Evolutionary conservation across 2,888 invertebrate species (phyloP), one percentile per base, ranked within the genome.

Genomic region (Trichacis sp.): DNA sequence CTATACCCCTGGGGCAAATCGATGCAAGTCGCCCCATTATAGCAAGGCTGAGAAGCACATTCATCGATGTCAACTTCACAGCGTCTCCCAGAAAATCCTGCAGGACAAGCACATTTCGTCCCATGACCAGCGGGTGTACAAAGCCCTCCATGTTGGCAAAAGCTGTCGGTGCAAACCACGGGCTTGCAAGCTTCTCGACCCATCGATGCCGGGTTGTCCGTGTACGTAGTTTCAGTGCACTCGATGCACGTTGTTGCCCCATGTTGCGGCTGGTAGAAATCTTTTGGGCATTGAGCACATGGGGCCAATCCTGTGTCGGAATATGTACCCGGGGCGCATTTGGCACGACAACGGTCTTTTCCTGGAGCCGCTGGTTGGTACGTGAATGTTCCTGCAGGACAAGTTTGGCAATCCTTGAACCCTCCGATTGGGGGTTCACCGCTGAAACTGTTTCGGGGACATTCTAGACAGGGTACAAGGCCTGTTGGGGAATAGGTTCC

Each of bases 31-130:
- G 94, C 98, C 5, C 94, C 93, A 78, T 98, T 97, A 81, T 93
- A 95, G 82, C 98, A 98, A 14, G 97, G 97, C 74, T 93, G 93
- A 5, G 96, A 96, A 4, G 93, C 92, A 81, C 98, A 98, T 80
- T 97, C 97, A 77, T 97, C 94, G 47, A 97, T 95, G 75, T 98
- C 98, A 65, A 95, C 90, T 86, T 98, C 97, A 84, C 97, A 98
- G 63, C 94, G 89, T 62, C 93, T 89, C 57, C 97, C 97, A 0
- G 95, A 95, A 85, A 96, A 97, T 53, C 96, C 96, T 76, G 96
- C 96, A 0, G 96, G 96, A 75, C 97, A 97, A 86, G 95, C 94
- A 81, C 97, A 97, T 81, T 95, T 95, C 43, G 95, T 88, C 50
- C 92, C 92, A 73, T 96, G 96, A 38, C 94, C 93, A 89, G 94